Evolutionary conservation across 1,140 invertebrate genomes (phyloP).

Genomic region (Heliconius eleuchia): DNA sequence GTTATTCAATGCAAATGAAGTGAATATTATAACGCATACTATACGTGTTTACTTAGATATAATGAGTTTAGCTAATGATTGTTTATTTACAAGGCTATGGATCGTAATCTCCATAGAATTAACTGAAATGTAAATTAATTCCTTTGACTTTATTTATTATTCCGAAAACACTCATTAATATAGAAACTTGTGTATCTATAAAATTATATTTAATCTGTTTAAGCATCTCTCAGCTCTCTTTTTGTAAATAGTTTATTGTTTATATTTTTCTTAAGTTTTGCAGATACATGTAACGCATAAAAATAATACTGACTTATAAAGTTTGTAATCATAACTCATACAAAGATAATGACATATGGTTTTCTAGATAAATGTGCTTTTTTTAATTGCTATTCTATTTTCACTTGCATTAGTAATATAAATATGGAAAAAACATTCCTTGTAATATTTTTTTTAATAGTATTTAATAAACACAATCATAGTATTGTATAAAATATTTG

Average conservation of each 20-base stretch:
- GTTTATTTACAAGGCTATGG: not conserved
- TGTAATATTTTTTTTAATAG: not conserved
- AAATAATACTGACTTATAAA: not conserved
- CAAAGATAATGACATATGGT: not conserved
- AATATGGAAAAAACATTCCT: conserved; percentile 1
- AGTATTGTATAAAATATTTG: not conserved
- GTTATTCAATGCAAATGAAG: not conserved
- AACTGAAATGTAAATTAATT: not conserved
- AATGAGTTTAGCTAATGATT: not conserved
- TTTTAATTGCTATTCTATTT: not conserved
- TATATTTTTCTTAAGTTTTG: not conserved
- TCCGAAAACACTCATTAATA: not conserved
- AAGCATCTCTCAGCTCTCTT: not conserved
- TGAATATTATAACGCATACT: not conserved
- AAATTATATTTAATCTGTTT: not conserved
- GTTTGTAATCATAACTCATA: no score
- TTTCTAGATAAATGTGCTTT: not conserved
- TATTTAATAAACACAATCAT: not conserved
- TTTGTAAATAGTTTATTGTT: not conserved
- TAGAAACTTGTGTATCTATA: not conserved
- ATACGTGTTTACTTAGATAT: not conserved
- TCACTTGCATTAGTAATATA: not conserved
- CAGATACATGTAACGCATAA: no score
- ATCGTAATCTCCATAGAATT: not conserved
- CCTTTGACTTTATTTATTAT: not conserved